Evolutionary conservation across 2,113 vertebrate genomes (phyloP).

Genomic region (Pelvicachromis taeniatus): DNA sequence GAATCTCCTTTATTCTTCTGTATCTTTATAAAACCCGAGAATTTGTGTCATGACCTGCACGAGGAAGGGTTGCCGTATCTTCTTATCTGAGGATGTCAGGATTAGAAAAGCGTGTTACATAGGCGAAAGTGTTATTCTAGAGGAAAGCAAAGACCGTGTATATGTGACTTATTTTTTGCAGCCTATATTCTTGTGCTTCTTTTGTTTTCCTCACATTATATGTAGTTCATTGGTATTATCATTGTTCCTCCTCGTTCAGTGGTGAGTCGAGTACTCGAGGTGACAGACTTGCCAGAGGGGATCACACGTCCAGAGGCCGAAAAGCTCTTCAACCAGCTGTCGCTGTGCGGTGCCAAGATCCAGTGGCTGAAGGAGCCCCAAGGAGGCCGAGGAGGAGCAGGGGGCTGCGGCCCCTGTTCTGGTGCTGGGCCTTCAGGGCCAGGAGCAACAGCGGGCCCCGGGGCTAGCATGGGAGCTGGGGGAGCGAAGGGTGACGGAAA

Average conservation of each 20-base stretch:
- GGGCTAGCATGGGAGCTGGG: slow-evolving; percentile 37
- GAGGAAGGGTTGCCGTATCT: not conserved
- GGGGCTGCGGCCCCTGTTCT: slow-evolving; percentile 38
- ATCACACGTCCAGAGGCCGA: slow-evolving; percentile 93
- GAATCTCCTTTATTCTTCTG: not conserved
- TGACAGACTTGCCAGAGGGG: slow-evolving; percentile 94
- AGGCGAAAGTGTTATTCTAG: not conserved
- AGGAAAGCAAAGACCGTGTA: not conserved
- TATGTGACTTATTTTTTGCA: not conserved
- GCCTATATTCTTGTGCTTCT: not conserved
- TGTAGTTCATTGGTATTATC: not conserved
- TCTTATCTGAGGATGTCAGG: fast-evolving
- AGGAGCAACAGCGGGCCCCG: slow-evolving; percentile 9
- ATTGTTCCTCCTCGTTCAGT: slow-evolving; percentile 62
- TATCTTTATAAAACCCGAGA: not conserved
- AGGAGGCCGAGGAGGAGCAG: slow-evolving; percentile 58
- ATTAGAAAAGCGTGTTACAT: not conserved
- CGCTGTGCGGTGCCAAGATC: slow-evolving; percentile 96
- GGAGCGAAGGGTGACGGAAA: slow-evolving; percentile 71
- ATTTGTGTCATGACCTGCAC: not conserved
- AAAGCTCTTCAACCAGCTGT: slow-evolving; percentile 96
- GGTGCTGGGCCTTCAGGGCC: slow-evolving; percentile 14
- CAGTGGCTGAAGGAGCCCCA: slow-evolving; percentile 97
- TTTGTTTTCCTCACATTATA: not conserved
- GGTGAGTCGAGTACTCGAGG: slow-evolving; percentile 92